phyloP scores from a whole-genome alignment of 2,888 invertebrate species.

The Sinohyriopsis cumingii region DNA sequence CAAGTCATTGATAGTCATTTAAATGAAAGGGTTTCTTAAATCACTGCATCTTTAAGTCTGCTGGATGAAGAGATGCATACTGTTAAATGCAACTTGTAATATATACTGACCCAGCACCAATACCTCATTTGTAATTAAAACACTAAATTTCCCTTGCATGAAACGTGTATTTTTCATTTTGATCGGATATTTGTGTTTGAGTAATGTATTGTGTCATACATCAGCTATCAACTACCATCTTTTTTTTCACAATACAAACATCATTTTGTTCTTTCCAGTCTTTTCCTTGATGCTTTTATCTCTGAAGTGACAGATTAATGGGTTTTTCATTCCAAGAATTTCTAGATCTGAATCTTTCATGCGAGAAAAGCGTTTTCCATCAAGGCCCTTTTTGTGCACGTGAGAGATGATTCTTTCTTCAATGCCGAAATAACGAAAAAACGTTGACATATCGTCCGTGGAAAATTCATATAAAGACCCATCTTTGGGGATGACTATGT shows the following conservation, averaged over 20 bases:
- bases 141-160: too few species aligned
- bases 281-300: slow-evolving; percentile 44
- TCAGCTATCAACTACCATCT: too few species aligned
- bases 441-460: slow-evolving; percentile 62
- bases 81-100: too few species aligned
- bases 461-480: slow-evolving; percentile 63
- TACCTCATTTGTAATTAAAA: too few species aligned
- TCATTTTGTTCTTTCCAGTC: slow-evolving; percentile 37
- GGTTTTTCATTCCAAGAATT: slow-evolving; percentile 59
- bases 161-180: too few species aligned
- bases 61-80: too few species aligned
- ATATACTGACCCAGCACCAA: too few species aligned
- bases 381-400: slow-evolving; percentile 56
- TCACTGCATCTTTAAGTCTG: too few species aligned
- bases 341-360: slow-evolving; percentile 65
- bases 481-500: slow-evolving; percentile 62
- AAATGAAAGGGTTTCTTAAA: too few species aligned
- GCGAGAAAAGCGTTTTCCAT: slow-evolving; percentile 65
- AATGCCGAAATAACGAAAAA: slow-evolving; percentile 59
- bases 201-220: too few species aligned
- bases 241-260: slow-evolving; percentile 44
- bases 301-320: slow-evolving; percentile 53
- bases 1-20: too few species aligned
- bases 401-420: slow-evolving; percentile 58
- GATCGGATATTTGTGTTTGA: too few species aligned